Evolutionary conservation across 2,888 invertebrate genomes (phyloP).

Genomic region (Philonicus albiceps): DNA sequence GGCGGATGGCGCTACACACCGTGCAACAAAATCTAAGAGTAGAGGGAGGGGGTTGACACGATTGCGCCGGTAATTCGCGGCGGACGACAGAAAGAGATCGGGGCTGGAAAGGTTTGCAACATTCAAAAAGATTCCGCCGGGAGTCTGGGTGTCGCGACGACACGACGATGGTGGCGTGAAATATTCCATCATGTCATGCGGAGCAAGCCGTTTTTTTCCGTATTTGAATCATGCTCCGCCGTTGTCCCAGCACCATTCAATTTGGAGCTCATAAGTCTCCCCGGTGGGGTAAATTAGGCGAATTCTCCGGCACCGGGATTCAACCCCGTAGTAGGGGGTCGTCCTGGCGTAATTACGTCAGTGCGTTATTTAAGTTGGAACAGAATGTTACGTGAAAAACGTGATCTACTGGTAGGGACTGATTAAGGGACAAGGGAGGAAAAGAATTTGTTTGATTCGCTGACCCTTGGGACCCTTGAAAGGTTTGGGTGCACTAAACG

Average conservation of each 20-base stretch:
- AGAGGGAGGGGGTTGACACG: not conserved
- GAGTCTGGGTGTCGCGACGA: not conserved
- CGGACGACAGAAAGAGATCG: not conserved
- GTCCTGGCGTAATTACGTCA: not conserved
- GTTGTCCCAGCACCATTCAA: not conserved
- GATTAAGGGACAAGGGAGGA: not conserved
- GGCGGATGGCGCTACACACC: not conserved
- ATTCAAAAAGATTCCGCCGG: not conserved
- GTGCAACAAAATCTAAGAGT: conserved; percentile 3
- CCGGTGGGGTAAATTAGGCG: not conserved
- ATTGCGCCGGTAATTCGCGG: not conserved
- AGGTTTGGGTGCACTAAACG: not conserved
- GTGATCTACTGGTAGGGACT: not conserved
- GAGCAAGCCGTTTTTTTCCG: not conserved
- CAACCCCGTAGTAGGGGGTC: not conserved
- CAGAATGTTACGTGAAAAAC: not conserved
- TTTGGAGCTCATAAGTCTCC: conserved; percentile 2
- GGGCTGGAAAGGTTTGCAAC: too few relatives aligned
- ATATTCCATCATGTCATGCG: not conserved
- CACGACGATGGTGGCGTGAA: not conserved
- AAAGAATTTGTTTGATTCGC: not conserved
- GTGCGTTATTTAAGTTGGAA: not conserved
- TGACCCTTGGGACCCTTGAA: not conserved
- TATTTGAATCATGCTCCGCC: not conserved
- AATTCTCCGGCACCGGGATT: not conserved